Base-by-base conservation (phyloP, 1,140 invertebrate genomes). In the Drosophila tristis region DNA sequence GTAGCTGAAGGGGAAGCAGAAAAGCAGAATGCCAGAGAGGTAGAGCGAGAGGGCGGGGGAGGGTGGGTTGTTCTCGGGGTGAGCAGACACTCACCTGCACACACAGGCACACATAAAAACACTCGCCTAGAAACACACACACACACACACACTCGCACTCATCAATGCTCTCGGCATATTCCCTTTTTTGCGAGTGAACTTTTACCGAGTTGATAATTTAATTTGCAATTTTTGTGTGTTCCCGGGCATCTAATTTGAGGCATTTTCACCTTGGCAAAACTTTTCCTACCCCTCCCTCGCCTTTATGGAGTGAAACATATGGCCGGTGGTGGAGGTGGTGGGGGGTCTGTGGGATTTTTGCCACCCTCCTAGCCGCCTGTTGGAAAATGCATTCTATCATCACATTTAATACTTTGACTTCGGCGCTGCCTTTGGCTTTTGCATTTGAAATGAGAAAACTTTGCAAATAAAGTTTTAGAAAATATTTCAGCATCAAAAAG, bases 171-270 rank as follows among this genome's bases (percentile, higher is more conserved):
- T 25, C 31, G 23, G 31, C 65, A 23, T 6, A 31, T 66, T 58
- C 44, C 58, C 53, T 48, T 65, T 75, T 65, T 57, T 48, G 64
- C 58, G 47, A 70, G 61, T 43, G 16, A 80, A 65, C 85, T 87
- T 81, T 87, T 74, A 61, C 70, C 71, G 74, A 87, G 65, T 82
- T 86, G 82, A 86, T 86, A 86, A 86, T 86, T 86, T 86, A 87
- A 86, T 86, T 86, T 86, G 74, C 78, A 72, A 74, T 81, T 74
- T 74, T 86, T 70, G 51, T 26, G 26, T 47, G 62, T 67, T 65
- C 55, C 54, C 55, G 78, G 53, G 54, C 74, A 62, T 87, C 81
- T 86, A 87, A 86, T 86, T 86, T 81, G 48, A 78, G 70, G 54
- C 75, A 78, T 80, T 79, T 81, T 81, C 62, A 82, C 81, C 81